Evolutionary conservation across 2,797 vertebrate genomes (phyloP).

Genomic region (Simalia tracyae): DNA sequence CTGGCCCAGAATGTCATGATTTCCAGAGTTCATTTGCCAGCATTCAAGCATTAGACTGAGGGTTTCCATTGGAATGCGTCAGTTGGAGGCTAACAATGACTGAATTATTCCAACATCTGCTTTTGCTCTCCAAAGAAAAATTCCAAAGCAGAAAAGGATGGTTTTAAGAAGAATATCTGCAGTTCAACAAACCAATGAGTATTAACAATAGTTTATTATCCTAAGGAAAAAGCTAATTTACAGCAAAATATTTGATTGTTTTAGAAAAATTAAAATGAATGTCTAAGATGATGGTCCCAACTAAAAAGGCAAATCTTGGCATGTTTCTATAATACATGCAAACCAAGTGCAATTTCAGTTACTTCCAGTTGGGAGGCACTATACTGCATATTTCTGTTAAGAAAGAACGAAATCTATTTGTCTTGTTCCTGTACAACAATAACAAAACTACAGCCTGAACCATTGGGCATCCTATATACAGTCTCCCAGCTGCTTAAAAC

Average conservation of each 20-base stretch:
- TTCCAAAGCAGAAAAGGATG: slow-evolving; percentile 44
- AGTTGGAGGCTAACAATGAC: slow-evolving; percentile 39
- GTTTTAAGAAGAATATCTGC: slow-evolving; percentile 21
- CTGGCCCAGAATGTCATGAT: slow-evolving; percentile 30
- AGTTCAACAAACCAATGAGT: background rate
- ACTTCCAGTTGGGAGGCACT: too few relatives aligned
- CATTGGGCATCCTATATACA: too few relatives aligned
- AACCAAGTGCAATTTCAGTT: too few relatives aligned
- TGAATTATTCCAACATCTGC: slow-evolving; percentile 51
- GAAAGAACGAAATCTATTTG: too few relatives aligned
- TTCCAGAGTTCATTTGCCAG: slow-evolving; percentile 41
- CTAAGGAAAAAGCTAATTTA: background rate
- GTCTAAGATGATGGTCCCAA: background rate
- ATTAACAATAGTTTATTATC: background rate
- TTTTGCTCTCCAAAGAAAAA: slow-evolving; percentile 30
- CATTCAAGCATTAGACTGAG: slow-evolving; percentile 18
- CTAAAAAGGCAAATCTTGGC: background rate
- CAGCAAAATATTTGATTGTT: background rate
- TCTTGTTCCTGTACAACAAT: too few relatives aligned
- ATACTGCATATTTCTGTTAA: too few relatives aligned
- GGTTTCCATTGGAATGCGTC: slow-evolving; percentile 50
- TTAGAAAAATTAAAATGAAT: background rate
- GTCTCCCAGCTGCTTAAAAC: too few relatives aligned
- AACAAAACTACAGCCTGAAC: too few relatives aligned
- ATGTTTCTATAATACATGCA: too few relatives aligned